Conservation (phyloP, 2,113 vertebrate genomes). For the Epinephelus cyanopodus region DNA sequence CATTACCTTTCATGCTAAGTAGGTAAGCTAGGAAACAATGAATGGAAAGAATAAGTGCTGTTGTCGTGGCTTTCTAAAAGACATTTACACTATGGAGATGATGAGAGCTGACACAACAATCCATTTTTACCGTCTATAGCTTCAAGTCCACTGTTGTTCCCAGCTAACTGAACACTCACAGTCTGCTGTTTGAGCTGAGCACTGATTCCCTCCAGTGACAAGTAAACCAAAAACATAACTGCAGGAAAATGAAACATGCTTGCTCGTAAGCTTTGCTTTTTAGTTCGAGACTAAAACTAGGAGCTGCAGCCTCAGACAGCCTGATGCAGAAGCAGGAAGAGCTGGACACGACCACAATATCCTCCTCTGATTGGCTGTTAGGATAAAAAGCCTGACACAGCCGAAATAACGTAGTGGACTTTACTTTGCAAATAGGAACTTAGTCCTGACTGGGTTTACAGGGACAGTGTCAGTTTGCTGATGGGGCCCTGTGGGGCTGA, state of each 20-base stretch:
- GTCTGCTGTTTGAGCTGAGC: not conserved
- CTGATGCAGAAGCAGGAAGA: not conserved
- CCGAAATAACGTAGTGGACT: slow-evolving; percentile 24
- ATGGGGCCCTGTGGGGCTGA: not conserved
- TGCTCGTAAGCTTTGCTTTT: accelerated
- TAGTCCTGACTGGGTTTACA: not conserved
- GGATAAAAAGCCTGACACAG: slow-evolving; percentile 13
- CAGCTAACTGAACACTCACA: slow-evolving; percentile 39
- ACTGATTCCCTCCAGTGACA: not conserved
- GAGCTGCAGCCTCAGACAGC: not conserved
- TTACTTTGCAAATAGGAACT: slow-evolving; percentile 37
- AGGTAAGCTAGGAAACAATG: slow-evolving; percentile 75
- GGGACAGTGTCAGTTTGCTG: not conserved
- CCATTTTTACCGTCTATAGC: slow-evolving; percentile 44
- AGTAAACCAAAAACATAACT: not conserved
- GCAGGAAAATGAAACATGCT: slow-evolving; percentile 20
- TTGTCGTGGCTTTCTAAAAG: not conserved
- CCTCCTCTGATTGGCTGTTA: slow-evolving; percentile 33
- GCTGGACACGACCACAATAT: not conserved
- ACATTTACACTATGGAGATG: not conserved
- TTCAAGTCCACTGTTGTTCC: slow-evolving; percentile 16
- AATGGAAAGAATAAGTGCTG: slow-evolving; percentile 54
- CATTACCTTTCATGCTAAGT: slow-evolving; percentile 77
- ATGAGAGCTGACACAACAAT: not conserved
- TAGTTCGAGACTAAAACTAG: not conserved